Conservation (phyloP, 1,140 invertebrate genomes). For the Dendrolimus punctatus region DNA sequence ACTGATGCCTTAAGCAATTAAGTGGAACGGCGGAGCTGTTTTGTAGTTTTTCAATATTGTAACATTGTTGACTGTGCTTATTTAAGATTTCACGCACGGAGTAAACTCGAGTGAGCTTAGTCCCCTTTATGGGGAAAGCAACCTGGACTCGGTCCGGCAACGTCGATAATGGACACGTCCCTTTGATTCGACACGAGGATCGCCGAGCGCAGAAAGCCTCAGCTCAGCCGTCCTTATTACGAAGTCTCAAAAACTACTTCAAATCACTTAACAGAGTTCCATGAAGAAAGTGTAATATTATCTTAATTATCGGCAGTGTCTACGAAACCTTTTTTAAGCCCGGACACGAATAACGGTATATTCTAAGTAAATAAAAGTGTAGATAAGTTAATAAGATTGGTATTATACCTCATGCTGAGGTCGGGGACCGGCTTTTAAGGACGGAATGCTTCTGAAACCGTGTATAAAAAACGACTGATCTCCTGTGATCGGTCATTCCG, state of each 20-base stretch:
- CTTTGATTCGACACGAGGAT: conserved; percentile 46
- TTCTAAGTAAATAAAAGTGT: conserved; percentile 66
- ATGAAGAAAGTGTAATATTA: conserved; percentile 64
- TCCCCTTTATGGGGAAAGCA: too few species aligned
- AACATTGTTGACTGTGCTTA: conserved; percentile 11
- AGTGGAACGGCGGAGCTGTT: conserved; percentile 24
- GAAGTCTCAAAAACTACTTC: conserved; percentile 28
- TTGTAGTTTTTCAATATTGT: conserved; percentile 19
- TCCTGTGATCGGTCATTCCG: conserved; percentile 58
- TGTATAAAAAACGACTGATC: conserved; percentile 65
- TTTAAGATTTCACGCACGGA: conserved; percentile 35
- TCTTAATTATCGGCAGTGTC: conserved; percentile 53
- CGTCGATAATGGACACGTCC: conserved; percentile 41
- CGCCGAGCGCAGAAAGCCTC: conserved; percentile 23
- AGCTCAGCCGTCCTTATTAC: conserved; percentile 14
- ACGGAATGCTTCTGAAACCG: conserved; percentile 62
- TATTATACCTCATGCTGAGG: conserved; percentile 58
- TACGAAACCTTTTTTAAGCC: conserved; percentile 54
- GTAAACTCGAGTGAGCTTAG: conserved; percentile 12
- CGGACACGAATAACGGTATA: conserved; percentile 61
- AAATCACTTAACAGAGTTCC: conserved; percentile 40
- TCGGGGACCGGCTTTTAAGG: conserved; percentile 58
- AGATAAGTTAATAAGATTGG: conserved; percentile 71
- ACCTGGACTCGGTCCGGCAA: neutral
- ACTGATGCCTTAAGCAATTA: conserved; percentile 19